Evolutionary conservation across 2,888 invertebrate genomes (phyloP), one percentile per base, ranked within the genome.

Genomic region (Syrista parreyssii): DNA sequence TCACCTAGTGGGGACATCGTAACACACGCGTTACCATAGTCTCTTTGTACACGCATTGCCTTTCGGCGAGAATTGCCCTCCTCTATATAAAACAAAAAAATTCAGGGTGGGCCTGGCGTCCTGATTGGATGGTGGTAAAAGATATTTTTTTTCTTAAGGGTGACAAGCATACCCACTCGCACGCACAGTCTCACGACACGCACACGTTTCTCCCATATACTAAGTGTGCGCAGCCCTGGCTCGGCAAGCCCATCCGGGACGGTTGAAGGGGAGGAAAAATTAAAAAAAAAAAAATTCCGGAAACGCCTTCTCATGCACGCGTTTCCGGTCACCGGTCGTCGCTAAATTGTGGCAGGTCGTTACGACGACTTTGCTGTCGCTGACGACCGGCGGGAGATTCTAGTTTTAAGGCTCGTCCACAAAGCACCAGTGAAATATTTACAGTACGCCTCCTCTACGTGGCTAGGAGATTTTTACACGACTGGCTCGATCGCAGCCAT

Each of bases 1-100:
- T 91, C 91, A 91, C 91, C 91, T 91, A 91, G 87, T 89, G 88
- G 88, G 89, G 91, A 91, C 91, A 91, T 91, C 86, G 91, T 89
- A 91, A 91, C 91, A 89, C 87, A 88, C 88, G 88, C 88, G 90
- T 91, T 91, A 91, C 91, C 88, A 88, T 83, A 88, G 84, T 90
- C 88, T 86, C 86, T 84, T 78, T 80, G 75, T 68, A 68, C 73
- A 76, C 30, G 31, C 32, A 74, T 74, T 68, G 32, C 55, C 33
- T 71, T 75, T 30, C 31, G 55, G 55, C 55, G 55, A 55, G 55
- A 55, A 55, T 55, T 55, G 55, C 55, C 55, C 55, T 55, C 55
- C 55, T 55, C 55, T 55, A 55, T 55, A 55, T 55, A 55, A 55
- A 55, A 55, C 55, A 55, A 55, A 55, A 55, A 55, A 55, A 55